These are phyloP conservation scores for Calonectris borealis DNA, from an alignment of 2,113 vertebrate genomes.

Conservation along the genomic window DNA sequence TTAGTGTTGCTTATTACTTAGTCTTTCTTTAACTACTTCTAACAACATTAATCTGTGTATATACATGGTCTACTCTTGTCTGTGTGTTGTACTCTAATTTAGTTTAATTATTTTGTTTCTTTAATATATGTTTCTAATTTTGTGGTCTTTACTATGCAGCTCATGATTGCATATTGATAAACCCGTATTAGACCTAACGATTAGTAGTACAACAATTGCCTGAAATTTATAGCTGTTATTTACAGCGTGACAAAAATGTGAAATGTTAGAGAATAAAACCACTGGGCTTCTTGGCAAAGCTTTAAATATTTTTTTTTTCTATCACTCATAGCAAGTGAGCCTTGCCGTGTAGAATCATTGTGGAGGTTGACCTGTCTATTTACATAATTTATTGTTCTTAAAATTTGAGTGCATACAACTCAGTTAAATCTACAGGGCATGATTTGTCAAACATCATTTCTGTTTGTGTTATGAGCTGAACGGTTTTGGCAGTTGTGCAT, in stretches of 20 bases:
- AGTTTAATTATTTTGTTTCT: not conserved
- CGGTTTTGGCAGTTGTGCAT: not conserved
- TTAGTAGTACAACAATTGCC: not conserved
- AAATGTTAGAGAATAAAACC: not conserved
- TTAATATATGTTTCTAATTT: not conserved
- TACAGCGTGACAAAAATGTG: not conserved
- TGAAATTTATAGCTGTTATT: not conserved
- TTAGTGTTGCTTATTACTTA: not conserved
- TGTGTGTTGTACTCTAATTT: not conserved
- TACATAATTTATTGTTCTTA: not conserved
- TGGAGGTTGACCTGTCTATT: not conserved
- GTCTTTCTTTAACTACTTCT: not conserved
- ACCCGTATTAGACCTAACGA: fast-evolving
- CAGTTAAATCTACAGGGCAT: not conserved
- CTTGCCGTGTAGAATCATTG: not conserved
- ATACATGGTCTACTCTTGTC: not conserved
- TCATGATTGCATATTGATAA: not conserved
- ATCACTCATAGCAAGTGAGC: not conserved
- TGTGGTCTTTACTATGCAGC: not conserved
- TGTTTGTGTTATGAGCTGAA: not conserved
- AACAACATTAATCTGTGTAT: not conserved
- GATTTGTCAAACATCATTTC: not conserved
- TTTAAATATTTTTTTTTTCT: not conserved
- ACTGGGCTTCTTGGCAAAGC: not conserved
- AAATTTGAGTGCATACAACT: not conserved